phyloP scores from a whole-genome alignment of 2,888 invertebrate genomes.

The Hypselothyrea guttata region DNA sequence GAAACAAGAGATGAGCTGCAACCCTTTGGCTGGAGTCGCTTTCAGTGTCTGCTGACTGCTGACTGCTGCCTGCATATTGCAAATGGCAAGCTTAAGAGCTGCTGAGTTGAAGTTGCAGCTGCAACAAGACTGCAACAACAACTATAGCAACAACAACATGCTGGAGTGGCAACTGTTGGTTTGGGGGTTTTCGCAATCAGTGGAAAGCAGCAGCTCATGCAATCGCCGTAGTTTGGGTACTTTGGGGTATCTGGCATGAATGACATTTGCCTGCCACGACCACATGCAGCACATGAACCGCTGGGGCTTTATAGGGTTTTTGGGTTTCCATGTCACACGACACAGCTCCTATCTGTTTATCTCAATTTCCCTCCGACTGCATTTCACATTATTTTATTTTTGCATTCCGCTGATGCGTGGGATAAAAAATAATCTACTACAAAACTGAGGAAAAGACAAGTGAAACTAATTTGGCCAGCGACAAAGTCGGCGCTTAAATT shows the following conservation, averaged over 20 bases:
- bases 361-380: constrained; percentile 36
- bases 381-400: constrained; percentile 4
- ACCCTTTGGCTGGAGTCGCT: constrained; percentile 35
- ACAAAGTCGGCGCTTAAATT: constrained; percentile 67
- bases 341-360: constrained; percentile 35
- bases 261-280: constrained; percentile 63
- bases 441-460: constrained; percentile 59
- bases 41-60: constrained; percentile 46
- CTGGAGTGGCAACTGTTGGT: constrained; percentile 45
- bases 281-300: constrained; percentile 32
- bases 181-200: constrained; percentile 64
- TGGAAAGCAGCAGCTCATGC: constrained; percentile 58
- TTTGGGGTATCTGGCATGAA: constrained; percentile 46
- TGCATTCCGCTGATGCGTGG: neutral
- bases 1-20: constrained; percentile 14
- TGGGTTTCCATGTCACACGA: constrained; percentile 66
- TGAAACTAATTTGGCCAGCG: constrained; percentile 63
- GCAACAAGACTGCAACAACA: constrained; percentile 34
- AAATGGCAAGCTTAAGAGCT: constrained; percentile 56
- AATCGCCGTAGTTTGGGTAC: constrained; percentile 14
- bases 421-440: no score
- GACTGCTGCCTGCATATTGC: constrained; percentile 52
- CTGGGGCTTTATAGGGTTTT: constrained; percentile 45
- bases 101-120: constrained; percentile 26
- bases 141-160: no score